Percentiles rank a stretch among this genome's conserved stretches.
These are phyloP conservation scores for Leptonema lineaticorne DNA, from an alignment of 1,140 invertebrate genomes.

Conservation along the genomic window DNA sequence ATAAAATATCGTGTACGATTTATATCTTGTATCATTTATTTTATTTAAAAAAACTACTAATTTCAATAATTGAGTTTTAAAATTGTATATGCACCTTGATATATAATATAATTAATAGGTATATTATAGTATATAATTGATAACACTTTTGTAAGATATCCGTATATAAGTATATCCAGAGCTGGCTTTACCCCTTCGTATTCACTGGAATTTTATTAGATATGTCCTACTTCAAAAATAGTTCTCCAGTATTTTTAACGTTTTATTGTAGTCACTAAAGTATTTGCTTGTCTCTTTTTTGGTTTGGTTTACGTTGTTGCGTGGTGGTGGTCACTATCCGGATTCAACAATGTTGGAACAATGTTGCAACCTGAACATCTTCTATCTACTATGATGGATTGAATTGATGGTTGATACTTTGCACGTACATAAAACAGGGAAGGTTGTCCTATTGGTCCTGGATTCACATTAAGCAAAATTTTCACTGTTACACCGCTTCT, in stretches of 20 bases:
- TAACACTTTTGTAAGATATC: no score
- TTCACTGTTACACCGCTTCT: constrained; percentile 93
- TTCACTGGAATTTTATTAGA: constrained; percentile 10
- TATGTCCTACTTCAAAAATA: not conserved
- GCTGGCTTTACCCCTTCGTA: constrained; percentile 21
- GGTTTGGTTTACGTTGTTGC: constrained; percentile 43
- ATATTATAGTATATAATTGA: no score
- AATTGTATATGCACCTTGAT: no score
- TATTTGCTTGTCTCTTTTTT: constrained; percentile 43
- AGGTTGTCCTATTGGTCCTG: constrained; percentile 95
- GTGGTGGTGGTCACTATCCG: constrained; percentile 38
- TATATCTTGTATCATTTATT: no score
- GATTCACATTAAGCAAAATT: constrained; percentile 97
- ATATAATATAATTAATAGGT: no score
- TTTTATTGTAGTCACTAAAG: constrained; percentile 38
- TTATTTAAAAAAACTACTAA: no score
- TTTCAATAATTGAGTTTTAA: no score
- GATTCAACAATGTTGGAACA: not conserved
- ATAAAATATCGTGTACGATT: no score
- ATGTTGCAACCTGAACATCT: not conserved
- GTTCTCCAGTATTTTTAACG: not conserved
- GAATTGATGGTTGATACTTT: constrained; percentile 1
- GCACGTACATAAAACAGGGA: constrained; percentile 65
- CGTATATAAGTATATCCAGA: constrained; percentile 37
- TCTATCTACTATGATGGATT: not conserved